Base-by-base conservation (phyloP, 2,888 invertebrate species). In the Arge pagana region DNA sequence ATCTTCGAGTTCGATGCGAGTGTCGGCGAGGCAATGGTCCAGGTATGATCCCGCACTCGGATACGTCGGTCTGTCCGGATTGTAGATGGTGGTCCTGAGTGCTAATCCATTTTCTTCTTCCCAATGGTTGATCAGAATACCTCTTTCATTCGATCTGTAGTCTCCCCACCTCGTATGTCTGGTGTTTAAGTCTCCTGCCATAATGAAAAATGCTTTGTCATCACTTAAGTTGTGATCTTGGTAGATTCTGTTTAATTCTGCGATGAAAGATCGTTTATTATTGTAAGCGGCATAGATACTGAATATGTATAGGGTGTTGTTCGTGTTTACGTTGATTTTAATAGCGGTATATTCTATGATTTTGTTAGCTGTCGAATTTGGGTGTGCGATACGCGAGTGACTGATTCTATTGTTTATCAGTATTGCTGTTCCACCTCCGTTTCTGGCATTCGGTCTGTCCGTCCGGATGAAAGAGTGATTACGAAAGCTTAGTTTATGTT, bases 181-280 rank as follows among this genome's bases (percentile, higher is more conserved):
- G 0, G 56, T 52, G 24, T 54, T 57, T 3, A 48, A 28, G 15
- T 54, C 54, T 4, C 54, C 56, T 2, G 52, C 57, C 1, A 52
- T 37, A 3, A 57, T 21, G 7, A 42, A 50, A 8, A 16, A 54
- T 1, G 35, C 37, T 11, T 53, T 43, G 1, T 7, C 4, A 7
- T 39, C 8, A 1, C 39, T 13, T 2, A 53, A 16, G 0, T 36
- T 26, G 3, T 40, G 26, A n/a, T 28, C 13, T 0, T 26, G n/a
- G 10, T 48, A 41, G 5, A 57, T 2, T n/a, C 39, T 33, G 1
- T 53, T 13, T 4, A 55, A 7, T 33, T 57, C 57, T 1, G 15
- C 24, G 2, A 50, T 21, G 18, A 54, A 54, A 1, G 37, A 37
- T 11, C 23, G 10, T n/a, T 28, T 28, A n/a, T 7, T 8, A 8